Base-by-base conservation (phyloP, 2,113 vertebrate genomes). In the Erpornis zantholeuca region DNA sequence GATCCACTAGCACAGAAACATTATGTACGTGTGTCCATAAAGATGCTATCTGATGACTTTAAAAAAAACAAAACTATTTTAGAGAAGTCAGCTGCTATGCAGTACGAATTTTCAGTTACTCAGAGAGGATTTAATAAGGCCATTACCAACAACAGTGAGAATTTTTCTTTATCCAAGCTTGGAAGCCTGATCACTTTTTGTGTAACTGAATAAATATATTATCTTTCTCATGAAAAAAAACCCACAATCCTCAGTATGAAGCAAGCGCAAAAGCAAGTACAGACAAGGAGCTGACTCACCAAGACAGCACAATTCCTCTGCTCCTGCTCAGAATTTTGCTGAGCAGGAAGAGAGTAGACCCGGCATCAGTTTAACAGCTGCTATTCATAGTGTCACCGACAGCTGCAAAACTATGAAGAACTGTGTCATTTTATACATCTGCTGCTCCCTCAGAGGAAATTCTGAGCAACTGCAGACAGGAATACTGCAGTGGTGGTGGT, bases 351-450 rank as follows among this genome's bases (percentile, higher is more conserved):
- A 91, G 73, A 95, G 88, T 0, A 77, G 85, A 90, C 60, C 80
- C 16, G 0, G 88, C 88, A 84, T 78, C 82, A 81, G 64, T 81
- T 86, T 79, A 83, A 93, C 25, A 5, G 85, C 60, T 28, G 25
- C 94, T 96, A 95, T 96, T 95, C 96, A 94, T 85, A 92, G 92
- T 63, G 73, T 59, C 53, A 64, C 80, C 8, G 0, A 90, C 96
- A 97, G 96, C 96, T 97, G 96, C 94, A 86, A 75, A 94, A 33
- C 60, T 88, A 68, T 3, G 60, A 94, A 95, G 72, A 96, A 95
- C 92, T 3, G 2, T 82, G 64, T 57, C 88, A 94, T 81, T 96
- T 92, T 90, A 49, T 83, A 75, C 64, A 96, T 91, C 81, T 88
- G 93, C 88, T 86, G 79, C 71, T 90, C 68, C 44, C 65, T 84